Percentiles rank a stretch among this genome's conserved stretches.
These are phyloP conservation scores for Porphyrio hochstetteri DNA, from an alignment of 2,113 vertebrate species.

Conservation along the genomic window DNA sequence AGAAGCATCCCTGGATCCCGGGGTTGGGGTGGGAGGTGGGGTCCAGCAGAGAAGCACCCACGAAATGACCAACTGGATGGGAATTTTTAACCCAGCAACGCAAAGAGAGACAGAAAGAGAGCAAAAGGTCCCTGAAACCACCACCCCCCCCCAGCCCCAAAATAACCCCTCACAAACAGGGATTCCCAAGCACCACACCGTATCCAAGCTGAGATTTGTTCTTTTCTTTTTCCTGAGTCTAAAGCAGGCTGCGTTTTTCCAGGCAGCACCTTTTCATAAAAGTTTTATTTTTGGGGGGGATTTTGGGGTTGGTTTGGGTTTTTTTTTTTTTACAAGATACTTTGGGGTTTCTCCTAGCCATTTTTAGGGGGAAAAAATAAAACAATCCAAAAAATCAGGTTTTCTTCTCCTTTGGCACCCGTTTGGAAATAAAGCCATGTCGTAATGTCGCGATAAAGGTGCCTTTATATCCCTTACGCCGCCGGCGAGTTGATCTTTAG, in stretches of 20 bases:
- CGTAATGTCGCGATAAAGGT: neutral
- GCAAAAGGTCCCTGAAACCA: neutral
- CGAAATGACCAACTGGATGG: neutral
- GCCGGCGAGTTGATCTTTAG: neutral
- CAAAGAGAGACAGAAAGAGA: neutral
- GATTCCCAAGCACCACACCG: neutral
- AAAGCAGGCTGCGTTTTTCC: neutral
- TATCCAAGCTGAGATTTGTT: neutral
- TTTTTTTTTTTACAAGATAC: neutral
- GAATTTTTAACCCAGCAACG: neutral
- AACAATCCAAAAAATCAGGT: neutral
- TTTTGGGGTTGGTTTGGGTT: neutral
- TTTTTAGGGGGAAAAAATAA: neutral
- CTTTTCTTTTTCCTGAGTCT: constrained; percentile 2
- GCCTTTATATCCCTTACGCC: neutral
- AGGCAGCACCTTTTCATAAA: neutral
- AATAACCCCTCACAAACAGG: neutral
- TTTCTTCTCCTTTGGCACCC: neutral
- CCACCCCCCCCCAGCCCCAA: neutral
- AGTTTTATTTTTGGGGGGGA: neutral
- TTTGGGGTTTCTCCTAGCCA: neutral
- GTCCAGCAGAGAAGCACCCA: neutral
- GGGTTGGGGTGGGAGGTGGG: neutral
- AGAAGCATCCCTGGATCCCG: neutral
- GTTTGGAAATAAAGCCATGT: neutral